Evolutionary conservation across 2,797 vertebrate genomes (phyloP), one percentile per base, ranked within the genome.

Genomic region (Sylvia borin): DNA sequence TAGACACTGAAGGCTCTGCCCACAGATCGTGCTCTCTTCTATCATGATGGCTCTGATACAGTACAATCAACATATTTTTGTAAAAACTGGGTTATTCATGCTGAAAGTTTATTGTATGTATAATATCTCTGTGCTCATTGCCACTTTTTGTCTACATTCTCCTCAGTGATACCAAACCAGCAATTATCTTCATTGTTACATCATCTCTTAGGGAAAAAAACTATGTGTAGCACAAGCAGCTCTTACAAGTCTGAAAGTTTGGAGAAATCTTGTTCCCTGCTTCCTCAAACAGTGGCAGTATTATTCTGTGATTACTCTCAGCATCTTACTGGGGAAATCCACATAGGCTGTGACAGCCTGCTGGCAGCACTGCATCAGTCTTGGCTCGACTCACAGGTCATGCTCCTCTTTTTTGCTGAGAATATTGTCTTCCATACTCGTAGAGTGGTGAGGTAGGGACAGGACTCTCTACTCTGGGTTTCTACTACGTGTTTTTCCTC

Each of bases 321-420:
- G 40, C 36, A 58, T 40, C 48, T 60, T 11, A 6, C 10, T 22
- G 53, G 15, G 45, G 51, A 72, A 85, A 58, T 61, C 47, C 64
- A 10, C 7, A 3, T 29, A 24, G 0, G 0, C 7, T 3, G 9
- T n/a, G 71, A 61, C 34, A 32, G 12, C 34, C 34, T 78, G 2
- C 25, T 48, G 67, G 77, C n/a, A 88, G 31, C 65, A 20, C 42
- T 48, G 24, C 47, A 5, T 65, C 55, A 19, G 36, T 47, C 32
- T 12, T 2, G 2, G 34, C 82, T 74, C 55, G 54, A 13, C 38
- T 84, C 47, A 11, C 16, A 36, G n/a, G 22, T 81, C 20, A 5
- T 50, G 34, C 16, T 74, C 57, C 64, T 85, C 53, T 58, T 78
- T 66, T 90, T 60, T 53, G n/a, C 61, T 51, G 38, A 40, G 36